Conservation (phyloP, 1,140 invertebrate species). For the Apis dorsata region DNA sequence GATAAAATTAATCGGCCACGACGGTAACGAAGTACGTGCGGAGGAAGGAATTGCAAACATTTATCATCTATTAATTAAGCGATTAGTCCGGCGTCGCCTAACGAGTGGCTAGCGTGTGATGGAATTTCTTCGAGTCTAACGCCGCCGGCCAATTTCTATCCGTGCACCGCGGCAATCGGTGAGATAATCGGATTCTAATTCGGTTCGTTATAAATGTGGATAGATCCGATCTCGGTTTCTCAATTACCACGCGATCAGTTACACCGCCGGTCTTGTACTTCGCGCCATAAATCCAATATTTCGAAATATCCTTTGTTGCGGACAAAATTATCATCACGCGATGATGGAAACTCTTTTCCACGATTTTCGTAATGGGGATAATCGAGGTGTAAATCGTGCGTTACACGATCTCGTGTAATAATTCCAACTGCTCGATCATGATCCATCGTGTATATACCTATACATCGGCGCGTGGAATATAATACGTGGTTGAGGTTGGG, state of each 20-base stretch:
- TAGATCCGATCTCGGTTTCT: slow-evolving; percentile 31
- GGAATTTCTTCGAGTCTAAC: slow-evolving; percentile 42
- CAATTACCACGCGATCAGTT: slow-evolving; percentile 21
- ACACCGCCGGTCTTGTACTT: neutral
- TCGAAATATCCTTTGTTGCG: neutral
- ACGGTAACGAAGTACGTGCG: slow-evolving; percentile 52
- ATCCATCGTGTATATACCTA: neutral
- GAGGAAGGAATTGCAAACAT: slow-evolving; percentile 60
- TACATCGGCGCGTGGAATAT: neutral
- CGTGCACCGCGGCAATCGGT: neutral
- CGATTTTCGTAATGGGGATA: too few relatives aligned
- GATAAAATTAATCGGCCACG: slow-evolving; percentile 59
- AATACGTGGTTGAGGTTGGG: neutral
- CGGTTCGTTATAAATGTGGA: slow-evolving; percentile 47
- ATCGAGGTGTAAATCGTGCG: neutral
- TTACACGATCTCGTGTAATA: neutral
- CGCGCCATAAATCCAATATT: neutral
- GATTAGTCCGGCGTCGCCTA: slow-evolving; percentile 63
- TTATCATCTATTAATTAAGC: slow-evolving; percentile 67
- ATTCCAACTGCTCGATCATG: neutral
- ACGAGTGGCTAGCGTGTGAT: slow-evolving; percentile 56
- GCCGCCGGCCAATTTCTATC: slow-evolving; percentile 56
- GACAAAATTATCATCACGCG: neutral
- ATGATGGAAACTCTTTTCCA: neutral
- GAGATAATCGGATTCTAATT: slow-evolving; percentile 49